Conservation (phyloP, 2,888 invertebrate species). For the Callyntrura guangdongensis region DNA sequence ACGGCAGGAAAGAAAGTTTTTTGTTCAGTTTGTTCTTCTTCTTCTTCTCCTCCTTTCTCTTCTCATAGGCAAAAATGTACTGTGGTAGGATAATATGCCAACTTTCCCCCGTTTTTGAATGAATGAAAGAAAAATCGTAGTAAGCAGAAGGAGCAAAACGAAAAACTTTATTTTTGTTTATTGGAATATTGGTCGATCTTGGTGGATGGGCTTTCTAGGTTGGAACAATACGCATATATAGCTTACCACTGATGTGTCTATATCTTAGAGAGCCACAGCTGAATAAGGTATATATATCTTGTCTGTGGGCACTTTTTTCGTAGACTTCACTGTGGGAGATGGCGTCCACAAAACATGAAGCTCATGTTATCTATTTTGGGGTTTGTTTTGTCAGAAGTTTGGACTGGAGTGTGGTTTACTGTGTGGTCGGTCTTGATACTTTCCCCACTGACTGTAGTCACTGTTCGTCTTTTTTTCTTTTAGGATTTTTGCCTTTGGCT, state of each 20-base stretch:
- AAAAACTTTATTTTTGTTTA: too few species aligned
- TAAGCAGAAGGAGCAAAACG: too few species aligned
- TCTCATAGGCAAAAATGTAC: background rate
- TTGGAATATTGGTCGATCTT: too few species aligned
- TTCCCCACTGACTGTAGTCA: background rate
- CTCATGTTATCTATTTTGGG: slow-evolving; percentile 3
- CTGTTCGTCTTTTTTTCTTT: background rate
- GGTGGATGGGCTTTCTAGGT: too few species aligned
- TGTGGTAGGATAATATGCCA: background rate
- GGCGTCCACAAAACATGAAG: background rate
- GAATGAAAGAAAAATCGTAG: too few species aligned
- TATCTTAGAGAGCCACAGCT: too few species aligned
- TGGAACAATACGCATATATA: too few species aligned
- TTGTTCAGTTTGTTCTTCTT: slow-evolving; percentile 1
- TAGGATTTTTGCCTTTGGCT: slow-evolving; percentile 35
- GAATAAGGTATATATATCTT: background rate
- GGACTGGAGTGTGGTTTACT: background rate
- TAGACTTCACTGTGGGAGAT: background rate
- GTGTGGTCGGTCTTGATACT: background rate
- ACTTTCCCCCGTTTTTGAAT: background rate
- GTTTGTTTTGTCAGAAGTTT: background rate
- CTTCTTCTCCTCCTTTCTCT: background rate
- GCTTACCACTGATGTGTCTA: too few species aligned
- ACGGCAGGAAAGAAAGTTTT: background rate
- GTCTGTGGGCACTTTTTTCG: background rate